Base-by-base conservation (phyloP, 2,888 invertebrate genomes). In the Rotaria magnacalcarata region DNA sequence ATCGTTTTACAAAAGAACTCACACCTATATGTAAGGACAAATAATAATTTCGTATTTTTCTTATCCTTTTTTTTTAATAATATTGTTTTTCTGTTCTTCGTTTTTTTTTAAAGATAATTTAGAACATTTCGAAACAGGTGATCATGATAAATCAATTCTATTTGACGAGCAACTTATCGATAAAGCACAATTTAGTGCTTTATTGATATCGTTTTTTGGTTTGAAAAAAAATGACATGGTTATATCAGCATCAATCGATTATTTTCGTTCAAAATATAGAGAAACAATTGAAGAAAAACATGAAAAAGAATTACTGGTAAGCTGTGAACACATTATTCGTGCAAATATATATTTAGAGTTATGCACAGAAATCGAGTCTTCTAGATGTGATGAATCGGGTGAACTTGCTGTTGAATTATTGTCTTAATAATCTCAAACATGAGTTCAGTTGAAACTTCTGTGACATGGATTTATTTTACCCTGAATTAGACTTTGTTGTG, bases 111-210 rank as follows among this genome's bases (percentile, higher is more conserved):
- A 27, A 67, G 67, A 67, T 67, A 67, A 67, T 41, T 67, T 67
- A 27, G 67, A 67, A 41, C 67, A 67, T 41, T 67, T 67, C 34
- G 34, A 67, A n/a, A 67, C 34, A 19, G 10, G 0, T 19, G 67
- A 67, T 67, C 34, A 34, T 24, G 41, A 47, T n/a, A 47, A 80
- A 80, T 47, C 80, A 10, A 11, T n/a, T 47, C 80, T 24, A 47
- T 80, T 41, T 47, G 47, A 80, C 11, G 47, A 80, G 24, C 24
- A 47, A 47, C 24, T 80, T 11, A 80, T 80, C 4, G 47, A 80
- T 80, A 47, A 80, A 80, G n/a, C 3, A 80, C 80, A 80, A 80
- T 80, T 80, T 47, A 47, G 80, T 80, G 7, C 80, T n/a, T 14
- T 80, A n/a, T 80, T 80, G n/a, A 47, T 47, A 47, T 43, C 80